Evolutionary conservation across 2,113 vertebrate species (phyloP).

Genomic region (Protobothrops flavoviridis): DNA sequence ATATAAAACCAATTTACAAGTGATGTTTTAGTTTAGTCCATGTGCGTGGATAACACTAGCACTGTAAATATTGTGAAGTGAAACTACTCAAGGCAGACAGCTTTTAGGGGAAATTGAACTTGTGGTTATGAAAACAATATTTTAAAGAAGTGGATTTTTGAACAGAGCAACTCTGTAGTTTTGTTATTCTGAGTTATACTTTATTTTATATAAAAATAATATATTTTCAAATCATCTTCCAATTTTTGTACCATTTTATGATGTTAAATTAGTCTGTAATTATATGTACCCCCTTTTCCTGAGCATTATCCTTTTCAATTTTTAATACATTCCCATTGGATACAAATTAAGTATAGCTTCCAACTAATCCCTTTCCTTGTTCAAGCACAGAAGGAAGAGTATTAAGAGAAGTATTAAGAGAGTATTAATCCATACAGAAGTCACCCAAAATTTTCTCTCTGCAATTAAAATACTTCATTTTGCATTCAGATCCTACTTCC

Average conservation of each 20-base stretch:
- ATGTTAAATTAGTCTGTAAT: not conserved
- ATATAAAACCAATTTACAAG: not conserved
- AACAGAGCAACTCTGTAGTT: not conserved
- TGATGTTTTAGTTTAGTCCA: not conserved
- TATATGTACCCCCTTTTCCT: not conserved
- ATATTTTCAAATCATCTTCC: not conserved
- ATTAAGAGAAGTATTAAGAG: not conserved
- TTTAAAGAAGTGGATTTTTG: not conserved
- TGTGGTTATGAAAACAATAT: not conserved
- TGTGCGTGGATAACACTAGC: not conserved
- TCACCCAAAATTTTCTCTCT: not conserved
- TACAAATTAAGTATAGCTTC: not conserved
- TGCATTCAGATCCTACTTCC: not conserved
- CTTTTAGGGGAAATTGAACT: not conserved
- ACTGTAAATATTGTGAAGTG: not conserved
- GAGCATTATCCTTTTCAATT: not conserved
- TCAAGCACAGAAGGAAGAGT: not conserved
- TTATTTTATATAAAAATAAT: not conserved
- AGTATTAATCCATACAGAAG: not conserved
- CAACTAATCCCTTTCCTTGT: not conserved
- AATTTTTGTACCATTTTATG: not conserved
- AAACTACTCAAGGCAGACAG: not conserved
- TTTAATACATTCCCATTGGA: not conserved
- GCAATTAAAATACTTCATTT: not conserved
- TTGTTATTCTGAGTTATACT: not conserved